Evolutionary conservation across 1,140 invertebrate species (phyloP).

Genomic region (Macrobrachium rosenbergii): DNA sequence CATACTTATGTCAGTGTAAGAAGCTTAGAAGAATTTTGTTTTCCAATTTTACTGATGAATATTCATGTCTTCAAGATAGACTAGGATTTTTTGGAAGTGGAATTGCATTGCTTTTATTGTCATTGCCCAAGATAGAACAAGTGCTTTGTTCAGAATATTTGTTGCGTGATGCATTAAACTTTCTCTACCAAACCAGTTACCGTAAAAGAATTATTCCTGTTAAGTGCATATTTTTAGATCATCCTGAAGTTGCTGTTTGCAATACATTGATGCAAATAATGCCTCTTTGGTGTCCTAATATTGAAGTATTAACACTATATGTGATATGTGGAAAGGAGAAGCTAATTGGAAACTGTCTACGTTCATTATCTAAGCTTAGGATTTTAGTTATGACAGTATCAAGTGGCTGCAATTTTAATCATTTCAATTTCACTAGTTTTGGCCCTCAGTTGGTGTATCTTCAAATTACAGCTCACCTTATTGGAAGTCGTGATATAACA

Average conservation of each 20-base stretch:
- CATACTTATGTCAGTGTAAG: slow-evolving; percentile 38
- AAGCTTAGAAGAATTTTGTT: slow-evolving; percentile 35
- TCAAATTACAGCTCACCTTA: slow-evolving; percentile 25
- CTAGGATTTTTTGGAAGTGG: slow-evolving; percentile 40
- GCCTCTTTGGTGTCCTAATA: slow-evolving; percentile 41
- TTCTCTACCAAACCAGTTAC: slow-evolving; percentile 42
- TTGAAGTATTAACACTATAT: slow-evolving; percentile 34
- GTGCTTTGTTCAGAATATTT: slow-evolving; percentile 47
- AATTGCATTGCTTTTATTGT: slow-evolving; percentile 27
- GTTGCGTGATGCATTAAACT: slow-evolving; percentile 43
- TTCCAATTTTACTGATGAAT: slow-evolving; percentile 41
- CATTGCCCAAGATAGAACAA: slow-evolving; percentile 39
- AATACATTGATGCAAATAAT: slow-evolving; percentile 34
- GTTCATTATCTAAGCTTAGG: background rate
- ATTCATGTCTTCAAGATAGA: slow-evolving; percentile 29
- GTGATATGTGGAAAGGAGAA: slow-evolving; percentile 21
- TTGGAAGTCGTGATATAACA: slow-evolving; percentile 32
- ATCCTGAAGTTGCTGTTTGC: slow-evolving; percentile 29
- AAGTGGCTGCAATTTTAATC: slow-evolving; percentile 37
- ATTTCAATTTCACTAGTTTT: slow-evolving; percentile 21
- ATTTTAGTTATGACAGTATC: slow-evolving; percentile 28
- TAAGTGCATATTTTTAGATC: slow-evolving; percentile 30
- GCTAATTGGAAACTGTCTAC: slow-evolving; percentile 23
- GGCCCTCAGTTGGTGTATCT: slow-evolving; percentile 43
- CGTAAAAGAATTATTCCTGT: slow-evolving; percentile 21